phyloP scores from a whole-genome alignment of 2,888 invertebrate species.

The Orthosia cruda region DNA sequence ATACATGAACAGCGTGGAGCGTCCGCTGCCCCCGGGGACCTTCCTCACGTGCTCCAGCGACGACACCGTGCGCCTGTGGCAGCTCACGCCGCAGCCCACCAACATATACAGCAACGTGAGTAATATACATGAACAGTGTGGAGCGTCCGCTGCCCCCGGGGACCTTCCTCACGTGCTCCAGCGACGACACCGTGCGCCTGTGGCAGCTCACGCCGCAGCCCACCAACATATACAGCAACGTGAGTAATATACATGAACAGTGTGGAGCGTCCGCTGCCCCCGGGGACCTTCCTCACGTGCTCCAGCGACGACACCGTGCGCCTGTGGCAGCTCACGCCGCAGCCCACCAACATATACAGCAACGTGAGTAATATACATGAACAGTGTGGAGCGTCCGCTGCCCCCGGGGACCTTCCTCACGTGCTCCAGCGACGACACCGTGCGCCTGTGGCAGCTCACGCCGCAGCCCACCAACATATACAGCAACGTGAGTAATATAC shows the following conservation, averaged over 20 bases:
- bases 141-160: slow-evolving; percentile 77
- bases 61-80: neutral
- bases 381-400: slow-evolving; percentile 89
- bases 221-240: slow-evolving; percentile 97
- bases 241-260: slow-evolving; percentile 94
- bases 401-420: slow-evolving; percentile 98
- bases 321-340: neutral
- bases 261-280: slow-evolving; percentile 29
- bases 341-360: too few relatives aligned
- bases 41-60: too few relatives aligned
- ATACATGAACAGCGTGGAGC: too few relatives aligned
- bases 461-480: slow-evolving; percentile 95
- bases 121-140: slow-evolving; percentile 93
- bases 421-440: slow-evolving; percentile 99
- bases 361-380: slow-evolving; percentile 92
- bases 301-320: too few relatives aligned
- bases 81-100: neutral
- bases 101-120: slow-evolving; percentile 72
- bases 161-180: slow-evolving; percentile 98
- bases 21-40: too few relatives aligned
- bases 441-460: slow-evolving; percentile 96
- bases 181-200: slow-evolving; percentile 98
- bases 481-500: slow-evolving; percentile 94
- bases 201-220: slow-evolving; percentile 94
- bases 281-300: too few relatives aligned